A percentile compares a stretch with the other conserved stretches of the same genome.
These are phyloP conservation scores for Dasyurus viverrinus DNA, from an alignment of 2,113 vertebrate species.

Conservation along the genomic window DNA sequence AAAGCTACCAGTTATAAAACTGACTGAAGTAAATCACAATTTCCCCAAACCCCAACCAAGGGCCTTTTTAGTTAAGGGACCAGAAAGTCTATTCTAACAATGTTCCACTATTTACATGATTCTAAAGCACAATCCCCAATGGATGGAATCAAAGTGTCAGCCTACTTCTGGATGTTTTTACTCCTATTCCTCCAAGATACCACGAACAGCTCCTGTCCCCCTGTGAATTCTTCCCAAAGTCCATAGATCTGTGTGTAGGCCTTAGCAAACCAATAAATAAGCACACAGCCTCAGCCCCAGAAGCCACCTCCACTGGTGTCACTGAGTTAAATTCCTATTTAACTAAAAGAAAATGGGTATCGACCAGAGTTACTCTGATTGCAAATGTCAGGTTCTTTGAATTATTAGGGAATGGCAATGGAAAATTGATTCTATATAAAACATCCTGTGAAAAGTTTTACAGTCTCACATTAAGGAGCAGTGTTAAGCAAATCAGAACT, in stretches of 20 bases:
- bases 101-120: neutral
- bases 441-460: constrained; percentile 83
- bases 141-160: neutral
- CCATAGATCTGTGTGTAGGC: neutral
- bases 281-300: constrained; percentile 59
- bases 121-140: neutral
- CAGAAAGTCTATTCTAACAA: neutral
- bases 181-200: neutral
- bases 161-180: neutral
- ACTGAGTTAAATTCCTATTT: constrained; percentile 82
- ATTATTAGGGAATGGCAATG: constrained; percentile 81
- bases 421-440: constrained; percentile 84
- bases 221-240: neutral
- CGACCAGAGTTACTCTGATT: constrained; percentile 82
- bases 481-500: constrained; percentile 83
- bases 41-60: neutral
- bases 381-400: constrained; percentile 81
- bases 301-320: constrained; percentile 70
- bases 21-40: neutral
- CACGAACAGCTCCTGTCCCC: neutral
- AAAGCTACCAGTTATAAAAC: neutral
- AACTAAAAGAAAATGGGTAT: constrained; percentile 86
- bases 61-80: neutral
- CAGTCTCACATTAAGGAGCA: constrained; percentile 73
- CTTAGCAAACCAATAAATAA: constrained; percentile 66